A percentile compares a stretch with the other conserved stretches of the same genome.
Conservation (phyloP, 2,888 invertebrate species). For the Mylabris sibirica region DNA sequence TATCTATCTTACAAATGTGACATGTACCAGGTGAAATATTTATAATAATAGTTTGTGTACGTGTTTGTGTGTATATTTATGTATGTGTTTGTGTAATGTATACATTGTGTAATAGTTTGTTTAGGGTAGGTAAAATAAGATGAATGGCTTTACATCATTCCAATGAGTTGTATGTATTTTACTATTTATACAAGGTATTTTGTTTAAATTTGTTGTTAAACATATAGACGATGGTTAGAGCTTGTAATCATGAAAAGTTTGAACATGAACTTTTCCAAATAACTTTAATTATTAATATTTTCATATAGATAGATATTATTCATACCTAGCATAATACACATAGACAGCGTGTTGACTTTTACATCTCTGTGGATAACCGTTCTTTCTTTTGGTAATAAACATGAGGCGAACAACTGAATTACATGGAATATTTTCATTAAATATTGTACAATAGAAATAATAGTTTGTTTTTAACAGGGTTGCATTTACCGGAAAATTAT, state of each 20-base stretch:
- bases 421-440: neutral
- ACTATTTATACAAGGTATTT: slow-evolving; percentile 8
- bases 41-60: slow-evolving; percentile 13
- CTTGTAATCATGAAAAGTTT: neutral
- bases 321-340: no score
- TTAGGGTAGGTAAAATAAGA: slow-evolving; percentile 20
- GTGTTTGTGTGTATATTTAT: no score
- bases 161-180: neutral
- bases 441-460: neutral
- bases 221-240: neutral
- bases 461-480: neutral
- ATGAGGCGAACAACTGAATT: neutral
- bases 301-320: neutral
- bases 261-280: neutral
- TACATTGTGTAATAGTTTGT: slow-evolving; percentile 17
- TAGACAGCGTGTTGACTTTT: neutral
- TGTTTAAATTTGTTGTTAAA: slow-evolving; percentile 8
- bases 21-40: slow-evolving; percentile 21
- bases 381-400: neutral
- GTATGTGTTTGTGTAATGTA: slow-evolving; percentile 13
- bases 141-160: slow-evolving; percentile 10
- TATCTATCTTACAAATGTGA: slow-evolving; percentile 9
- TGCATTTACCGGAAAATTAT: neutral
- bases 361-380: neutral
- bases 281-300: neutral